Evolutionary conservation across 2,797 vertebrate species (phyloP), one percentile per base, ranked within the genome.

Genomic region (Mus caroli): DNA sequence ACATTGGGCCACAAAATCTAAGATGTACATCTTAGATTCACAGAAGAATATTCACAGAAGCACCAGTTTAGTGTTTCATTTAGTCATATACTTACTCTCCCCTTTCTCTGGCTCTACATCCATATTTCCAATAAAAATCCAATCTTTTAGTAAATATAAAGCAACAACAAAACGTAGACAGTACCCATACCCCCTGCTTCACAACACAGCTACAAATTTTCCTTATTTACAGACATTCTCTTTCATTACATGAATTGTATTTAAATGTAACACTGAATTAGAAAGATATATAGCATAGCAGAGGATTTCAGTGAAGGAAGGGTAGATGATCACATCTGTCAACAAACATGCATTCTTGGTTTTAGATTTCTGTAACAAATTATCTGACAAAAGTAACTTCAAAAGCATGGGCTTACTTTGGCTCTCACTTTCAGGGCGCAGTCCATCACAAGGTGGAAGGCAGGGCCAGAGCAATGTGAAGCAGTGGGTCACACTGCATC

Each of bases 61-160:
- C 24, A 56, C 28, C 17, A 37, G 24, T 71, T 71, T 40, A 83
- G 69, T 82, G 26, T 54, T 86, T 10, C 80, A 26, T 31, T 62
- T 77, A 20, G 46, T 73, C 46, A 43, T 3, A 43, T 56, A 34
- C 31, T 71, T 73, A 28, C 82, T n/a, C 7, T 85, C 58, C 69
- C 4, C 20, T 50, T 91, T 40, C 88, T 89, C 75, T 71, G 34
- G 60, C 22, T 85, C 37, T 91, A 52, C 3, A 75, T 14, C 2
- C 43, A 56, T 22, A 58, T 19, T 80, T 6, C 37, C 67, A 85
- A 34, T 77, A 14, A 82, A 28, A 91, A 89, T 37, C 17, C n/a
- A 94, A 91, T 80, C 37, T 90, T 73, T n/a, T 80, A 79, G 79
- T 88, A 26, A 6, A 77, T 13, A 56, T 67, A 95, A 54, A 13